Base-by-base conservation (phyloP, 2,888 invertebrate genomes). In the Folsomia candida region DNA sequence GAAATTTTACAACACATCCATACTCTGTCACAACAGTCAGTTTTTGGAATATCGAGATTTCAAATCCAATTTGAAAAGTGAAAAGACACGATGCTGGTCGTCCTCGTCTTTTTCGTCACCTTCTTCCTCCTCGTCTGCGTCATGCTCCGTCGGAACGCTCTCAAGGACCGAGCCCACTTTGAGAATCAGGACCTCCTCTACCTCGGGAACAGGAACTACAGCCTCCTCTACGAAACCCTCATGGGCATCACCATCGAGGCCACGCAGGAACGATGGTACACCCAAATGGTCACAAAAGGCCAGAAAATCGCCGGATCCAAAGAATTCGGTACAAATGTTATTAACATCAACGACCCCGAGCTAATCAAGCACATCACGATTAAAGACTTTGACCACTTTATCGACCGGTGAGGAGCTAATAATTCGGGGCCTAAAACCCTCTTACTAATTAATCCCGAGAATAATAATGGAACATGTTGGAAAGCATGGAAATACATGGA, bases 381-480 rank as follows among this genome's bases (percentile, higher is more conserved):
- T 11, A 76, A 74, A 27, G 74, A 76, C 27, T 76, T 76, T 68
- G 69, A 73, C 37, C 68, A 73, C 25, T 73, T 75, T 67, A 61
- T 69, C 4, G 65, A 75, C 37, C 64, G n/a, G n/a, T n/a, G n/a
- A n/a, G n/a, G n/a, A n/a, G n/a, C n/a, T n/a, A n/a, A n/a, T n/a
- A n/a, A n/a, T n/a, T n/a, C n/a, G n/a, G n/a, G n/a, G n/a, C n/a
- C n/a, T n/a, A n/a, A n/a, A n/a, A n/a, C n/a, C n/a, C n/a, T n/a
- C n/a, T n/a, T n/a, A n/a, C n/a, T n/a, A n/a, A n/a, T n/a, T n/a
- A n/a, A n/a, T n/a, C n/a, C n/a, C n/a, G n/a, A n/a, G n/a, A n/a
- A n/a, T n/a, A n/a, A n/a, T n/a, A n/a, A n/a, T n/a, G n/a, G n/a
- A n/a, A n/a, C n/a, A n/a, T n/a, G n/a, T n/a, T n/a, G n/a, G n/a